Base-by-base conservation (phyloP, 2,888 invertebrate species). In the Sturmia bella region DNA sequence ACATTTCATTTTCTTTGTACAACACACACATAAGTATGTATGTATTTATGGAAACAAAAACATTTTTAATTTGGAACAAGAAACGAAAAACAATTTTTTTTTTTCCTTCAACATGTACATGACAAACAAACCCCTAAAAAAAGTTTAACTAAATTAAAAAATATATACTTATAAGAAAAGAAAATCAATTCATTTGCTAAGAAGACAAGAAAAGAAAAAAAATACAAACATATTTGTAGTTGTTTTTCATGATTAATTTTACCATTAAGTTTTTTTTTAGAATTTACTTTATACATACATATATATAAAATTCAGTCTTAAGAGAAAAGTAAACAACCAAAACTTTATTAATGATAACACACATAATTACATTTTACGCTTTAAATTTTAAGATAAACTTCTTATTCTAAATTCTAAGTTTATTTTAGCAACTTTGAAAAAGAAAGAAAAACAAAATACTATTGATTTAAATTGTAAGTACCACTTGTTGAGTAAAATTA, bases 401-500 rank as follows among this genome's bases (percentile, higher is more conserved):
- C 41, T 50, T 43, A 43, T 68, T 12, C 32, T 73, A 37, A 75
- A 24, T 50, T 52, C 45, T 76, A 83, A 83, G 79, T 64, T 76
- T 45, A 48, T 57, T 52, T 68, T 69, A 80, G 70, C 24, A 45
- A 76, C 59, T 32, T 64, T 68, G 43, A 6, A 57, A 57, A 39
- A 74, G 19, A 78, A 64, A 73, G 76, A 69, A 63, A 66, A 63
- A 72, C 59, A 59, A 64, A 13, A 27, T 61, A 78, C n/a, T 32
- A 70, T n/a, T 57, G 6, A 50, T 70, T 69, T 69, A 68, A 63
- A 50, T 41, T 45, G 59, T 66, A 45, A 54, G 27, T 50, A 74
- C 27, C 54, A 78, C 74, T 66, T 82, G 77, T 82, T 82, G 82
- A 74, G 74, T 69, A 56, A 52, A 66, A 43, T 27, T 63, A 12